Evolutionary conservation across 2,113 vertebrate genomes (phyloP).

Genomic region (Gymnarchus niloticus): DNA sequence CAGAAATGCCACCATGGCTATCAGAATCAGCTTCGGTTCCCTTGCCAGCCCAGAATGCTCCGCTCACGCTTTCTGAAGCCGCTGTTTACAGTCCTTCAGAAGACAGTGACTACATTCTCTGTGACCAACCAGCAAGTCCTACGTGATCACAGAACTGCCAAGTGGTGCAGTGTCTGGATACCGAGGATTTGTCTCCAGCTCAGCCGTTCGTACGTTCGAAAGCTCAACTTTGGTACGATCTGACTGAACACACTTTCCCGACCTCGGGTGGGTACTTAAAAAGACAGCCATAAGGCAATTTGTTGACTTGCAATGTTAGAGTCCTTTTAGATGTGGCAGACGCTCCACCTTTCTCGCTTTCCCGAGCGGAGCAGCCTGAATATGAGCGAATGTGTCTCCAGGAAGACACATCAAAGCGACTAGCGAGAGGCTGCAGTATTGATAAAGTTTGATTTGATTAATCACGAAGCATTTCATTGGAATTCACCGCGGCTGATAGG

Average conservation of each 20-base stretch:
- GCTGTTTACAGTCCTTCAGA: background rate
- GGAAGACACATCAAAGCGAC: constrained; percentile 45
- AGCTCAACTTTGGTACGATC: background rate
- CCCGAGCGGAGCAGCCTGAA: background rate
- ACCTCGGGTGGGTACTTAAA: background rate
- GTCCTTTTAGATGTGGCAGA: background rate
- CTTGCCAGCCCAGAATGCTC: background rate
- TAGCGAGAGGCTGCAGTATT: constrained; percentile 36
- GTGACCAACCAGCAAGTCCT: background rate
- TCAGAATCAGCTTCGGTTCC: background rate
- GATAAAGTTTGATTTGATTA: constrained; percentile 58
- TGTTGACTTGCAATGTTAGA: background rate
- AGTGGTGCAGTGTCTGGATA: background rate
- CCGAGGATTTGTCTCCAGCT: background rate
- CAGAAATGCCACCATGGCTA: too few relatives aligned
- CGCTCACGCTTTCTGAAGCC: background rate
- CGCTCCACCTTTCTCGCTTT: constrained; percentile 25
- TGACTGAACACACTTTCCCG: background rate
- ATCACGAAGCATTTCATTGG: constrained; percentile 44
- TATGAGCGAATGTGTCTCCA: constrained; percentile 44
- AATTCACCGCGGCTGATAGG: constrained; percentile 39
- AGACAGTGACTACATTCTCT: background rate
- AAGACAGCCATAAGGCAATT: background rate
- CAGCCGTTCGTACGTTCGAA: too few relatives aligned
- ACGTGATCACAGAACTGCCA: background rate